A percentile compares a stretch with the other conserved stretches of the same genome.
phyloP scores from a whole-genome alignment of 2,113 vertebrate species.

The Prionailurus viverrinus region DNA sequence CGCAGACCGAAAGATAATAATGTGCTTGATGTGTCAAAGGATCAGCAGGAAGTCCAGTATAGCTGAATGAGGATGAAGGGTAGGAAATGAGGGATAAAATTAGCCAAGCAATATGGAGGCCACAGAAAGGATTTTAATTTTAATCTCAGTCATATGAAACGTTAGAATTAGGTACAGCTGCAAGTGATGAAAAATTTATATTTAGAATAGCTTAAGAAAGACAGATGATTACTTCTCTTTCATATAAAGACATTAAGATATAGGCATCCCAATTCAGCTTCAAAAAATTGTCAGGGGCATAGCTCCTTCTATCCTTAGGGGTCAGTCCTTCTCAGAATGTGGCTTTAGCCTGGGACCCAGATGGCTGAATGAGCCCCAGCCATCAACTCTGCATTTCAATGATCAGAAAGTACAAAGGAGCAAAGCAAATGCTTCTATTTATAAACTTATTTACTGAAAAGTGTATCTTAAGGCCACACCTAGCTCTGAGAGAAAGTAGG shows the following conservation, averaged over 20 bases:
- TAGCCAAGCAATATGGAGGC: background rate
- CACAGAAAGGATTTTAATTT: background rate
- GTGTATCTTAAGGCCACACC: background rate
- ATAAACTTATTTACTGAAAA: background rate
- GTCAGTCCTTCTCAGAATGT: background rate
- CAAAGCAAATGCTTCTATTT: background rate
- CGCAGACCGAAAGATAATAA: background rate
- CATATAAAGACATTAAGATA: background rate
- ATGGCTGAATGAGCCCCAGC: background rate
- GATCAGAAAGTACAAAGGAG: background rate
- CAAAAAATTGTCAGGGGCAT: background rate
- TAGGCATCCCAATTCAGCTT: background rate
- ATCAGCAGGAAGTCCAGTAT: background rate
- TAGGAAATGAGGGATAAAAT: background rate
- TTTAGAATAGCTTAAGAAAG: slow-evolving; percentile 6
- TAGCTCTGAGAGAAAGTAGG: background rate
- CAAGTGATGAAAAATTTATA: slow-evolving; percentile 10
- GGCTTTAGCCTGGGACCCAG: background rate
- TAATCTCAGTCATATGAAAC: slow-evolving; percentile 29
- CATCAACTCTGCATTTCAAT: background rate
- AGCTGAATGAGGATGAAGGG: background rate
- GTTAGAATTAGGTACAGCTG: background rate
- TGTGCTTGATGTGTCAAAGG: background rate
- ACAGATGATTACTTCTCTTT: background rate
- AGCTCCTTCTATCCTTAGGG: background rate